Evolutionary conservation across 2,113 vertebrate species (phyloP).

Genomic region (Tachysurus vachellii): DNA sequence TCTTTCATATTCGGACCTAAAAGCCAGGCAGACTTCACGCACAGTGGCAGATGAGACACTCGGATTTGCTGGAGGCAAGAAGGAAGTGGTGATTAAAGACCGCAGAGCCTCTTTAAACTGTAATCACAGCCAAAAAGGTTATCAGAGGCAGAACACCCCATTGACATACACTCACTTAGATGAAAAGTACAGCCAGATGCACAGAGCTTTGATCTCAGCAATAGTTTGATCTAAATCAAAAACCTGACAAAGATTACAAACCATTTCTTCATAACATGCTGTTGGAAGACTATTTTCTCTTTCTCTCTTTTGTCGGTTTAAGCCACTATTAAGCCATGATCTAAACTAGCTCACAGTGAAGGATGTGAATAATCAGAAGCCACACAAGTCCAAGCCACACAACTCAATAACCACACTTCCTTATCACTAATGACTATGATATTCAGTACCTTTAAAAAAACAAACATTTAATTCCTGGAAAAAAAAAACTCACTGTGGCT

Average conservation of each 20-base stretch:
- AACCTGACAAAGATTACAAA: slow-evolving; percentile 2
- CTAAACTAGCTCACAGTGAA: not conserved
- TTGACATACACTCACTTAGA: slow-evolving; percentile 25
- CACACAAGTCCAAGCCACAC: not conserved
- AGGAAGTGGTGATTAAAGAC: slow-evolving; percentile 38
- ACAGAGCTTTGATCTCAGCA: slow-evolving; percentile 37
- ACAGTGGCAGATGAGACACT: slow-evolving; percentile 47
- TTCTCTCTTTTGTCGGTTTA: not conserved
- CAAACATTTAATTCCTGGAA: too few relatives aligned
- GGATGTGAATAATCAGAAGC: not conserved
- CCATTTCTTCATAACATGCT: not conserved
- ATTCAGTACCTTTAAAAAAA: too few relatives aligned
- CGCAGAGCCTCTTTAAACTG: slow-evolving; percentile 13
- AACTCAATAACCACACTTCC: slow-evolving; percentile 14
- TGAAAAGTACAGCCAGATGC: slow-evolving; percentile 6
- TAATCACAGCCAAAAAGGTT: slow-evolving; percentile 29
- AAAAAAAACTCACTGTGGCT: slow-evolving; percentile 28
- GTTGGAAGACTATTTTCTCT: not conserved
- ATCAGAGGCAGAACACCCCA: slow-evolving; percentile 35
- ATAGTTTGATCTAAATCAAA: slow-evolving; percentile 30
- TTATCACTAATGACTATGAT: not conserved
- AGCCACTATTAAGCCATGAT: not conserved
- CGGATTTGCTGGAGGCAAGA: slow-evolving; percentile 25
- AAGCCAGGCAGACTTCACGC: slow-evolving; percentile 26
- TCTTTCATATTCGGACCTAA: slow-evolving; percentile 50